Base-by-base conservation (phyloP, 1,140 invertebrate species). In the Leptinotarsa texana region DNA sequence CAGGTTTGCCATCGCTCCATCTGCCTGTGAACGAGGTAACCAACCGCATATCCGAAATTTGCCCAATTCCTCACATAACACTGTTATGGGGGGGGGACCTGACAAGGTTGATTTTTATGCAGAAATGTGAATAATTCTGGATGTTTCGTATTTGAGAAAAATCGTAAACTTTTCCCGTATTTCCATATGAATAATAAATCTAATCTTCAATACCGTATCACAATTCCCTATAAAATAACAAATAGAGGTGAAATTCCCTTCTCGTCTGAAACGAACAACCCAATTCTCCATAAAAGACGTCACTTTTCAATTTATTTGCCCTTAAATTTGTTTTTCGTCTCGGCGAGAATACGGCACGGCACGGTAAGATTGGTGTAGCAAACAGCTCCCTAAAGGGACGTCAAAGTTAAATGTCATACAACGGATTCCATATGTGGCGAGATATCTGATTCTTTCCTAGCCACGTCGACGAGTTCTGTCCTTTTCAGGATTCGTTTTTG, bases 381-480 rank as follows among this genome's bases (percentile, higher is more conserved):
- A 83, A 84, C 81, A 79, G 81, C 78, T 82, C 83, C 83, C 82
- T 63, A 70, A 80, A 76, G 82, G 74, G 78, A 74, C 78, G 80
- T 84, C 81, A 81, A 81, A 78, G 76, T 80, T 82, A 84, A 84
- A 84, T 84, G 83, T 84, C 82, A 84, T 82, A 80, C 74, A 71
- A 75, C 76, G 77, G 77, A 80, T 82, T 79, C 76, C 80, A 69
- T 74, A 69, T 74, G 65, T 69, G 73, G 67, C 73, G n/a, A 49
- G 49, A 51, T 33, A 17, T 51, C 51, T 69, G 15, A 21, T 70
- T 57, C 51, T 70, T 70, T 21, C 21, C 63, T 0, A 17, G 15
- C 63, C 21, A 65, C 51, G 51, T 57, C 51, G 51, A 57, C 51
- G n/a, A 57, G 51, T 57, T 57, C 51, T 18, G 6, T 18, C n/a